phyloP scores from a whole-genome alignment of 2,797 vertebrate genomes.

The Lepus oiostolus region DNA sequence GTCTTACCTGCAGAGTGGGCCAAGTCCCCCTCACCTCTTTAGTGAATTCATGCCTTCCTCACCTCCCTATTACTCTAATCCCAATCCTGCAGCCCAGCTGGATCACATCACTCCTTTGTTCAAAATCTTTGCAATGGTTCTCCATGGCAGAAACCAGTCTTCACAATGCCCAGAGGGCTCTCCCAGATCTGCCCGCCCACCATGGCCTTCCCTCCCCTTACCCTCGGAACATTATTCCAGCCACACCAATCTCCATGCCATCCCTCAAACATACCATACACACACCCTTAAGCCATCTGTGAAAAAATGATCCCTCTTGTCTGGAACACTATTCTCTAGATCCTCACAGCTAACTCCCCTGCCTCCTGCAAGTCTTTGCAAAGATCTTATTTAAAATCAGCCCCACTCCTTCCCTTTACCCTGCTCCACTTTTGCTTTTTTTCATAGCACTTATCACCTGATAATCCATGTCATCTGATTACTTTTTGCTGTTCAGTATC shows the following conservation, averaged over 20 bases:
- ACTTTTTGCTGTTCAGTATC: slow-evolving; percentile 23
- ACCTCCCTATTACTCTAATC: background rate
- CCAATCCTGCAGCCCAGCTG: background rate
- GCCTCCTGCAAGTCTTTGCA: slow-evolving; percentile 23
- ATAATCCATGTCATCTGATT: background rate
- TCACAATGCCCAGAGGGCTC: background rate
- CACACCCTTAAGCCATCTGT: background rate
- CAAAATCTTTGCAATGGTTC: slow-evolving; percentile 38
- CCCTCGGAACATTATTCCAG: background rate
- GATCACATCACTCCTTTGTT: slow-evolving; percentile 19
- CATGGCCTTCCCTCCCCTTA: background rate
- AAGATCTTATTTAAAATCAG: slow-evolving; percentile 47
- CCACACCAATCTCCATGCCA: background rate
- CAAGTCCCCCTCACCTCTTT: background rate
- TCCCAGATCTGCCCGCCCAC: background rate
- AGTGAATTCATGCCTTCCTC: background rate
- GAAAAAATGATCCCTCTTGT: background rate
- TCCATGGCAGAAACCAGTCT: background rate
- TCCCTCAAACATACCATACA: slow-evolving; percentile 28
- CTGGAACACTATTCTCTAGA: slow-evolving; percentile 26
- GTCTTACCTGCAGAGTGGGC: background rate
- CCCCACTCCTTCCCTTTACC: background rate
- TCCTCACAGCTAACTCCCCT: background rate
- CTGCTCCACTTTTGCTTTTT: background rate
- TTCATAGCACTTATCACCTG: background rate